Base-by-base conservation (phyloP, 2,797 vertebrate genomes). In the Octomys mimax region DNA sequence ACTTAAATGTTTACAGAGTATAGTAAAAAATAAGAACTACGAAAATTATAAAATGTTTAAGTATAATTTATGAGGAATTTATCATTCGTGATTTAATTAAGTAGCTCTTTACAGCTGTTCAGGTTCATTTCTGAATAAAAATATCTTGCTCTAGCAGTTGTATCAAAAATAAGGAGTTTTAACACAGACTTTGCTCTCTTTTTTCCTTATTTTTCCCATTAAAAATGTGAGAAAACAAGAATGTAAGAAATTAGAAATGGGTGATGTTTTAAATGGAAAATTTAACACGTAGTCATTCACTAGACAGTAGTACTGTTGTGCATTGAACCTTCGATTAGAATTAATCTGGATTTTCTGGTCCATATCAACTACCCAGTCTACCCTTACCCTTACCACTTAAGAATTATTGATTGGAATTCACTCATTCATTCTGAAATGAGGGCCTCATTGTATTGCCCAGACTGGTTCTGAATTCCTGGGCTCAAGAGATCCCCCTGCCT, bases 1-100 rank as follows among this genome's bases (percentile, higher is more conserved):
- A 95, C 98, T 97, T 94, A 98, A 98, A 98, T 94, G 96, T 98
- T 97, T 98, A 97, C 95, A 98, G 97, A 97, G 97, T 97, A 98
- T 96, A 98, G 92, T 97, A 87, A 98, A 98, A 95, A 96, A 97
- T 54, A 96, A 98, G 82, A 97, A 96, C 95, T 97, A 98, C 96
- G 97, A 98, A 96, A 98, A 98, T 96, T 95, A 93, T 80, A 94
- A 97, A 97, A 97, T 97, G 97, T 98, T 98, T 91, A 79, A 94
- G 89, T 92, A 96, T 98, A 97, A 97, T 97, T 94, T 97, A 89
- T 94, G 95, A 96, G 80, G 83, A 96, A 96, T 97, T 95, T 97
- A 87, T 97, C 93, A 96, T 96, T 97, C 91, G 46, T 95, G 95
- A 98, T 98, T 98, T 98, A 97, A 95, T 96, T 98, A 98, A 97